phyloP scores from a whole-genome alignment of 2,797 vertebrate genomes.

The Gadopsis bispinosus region DNA sequence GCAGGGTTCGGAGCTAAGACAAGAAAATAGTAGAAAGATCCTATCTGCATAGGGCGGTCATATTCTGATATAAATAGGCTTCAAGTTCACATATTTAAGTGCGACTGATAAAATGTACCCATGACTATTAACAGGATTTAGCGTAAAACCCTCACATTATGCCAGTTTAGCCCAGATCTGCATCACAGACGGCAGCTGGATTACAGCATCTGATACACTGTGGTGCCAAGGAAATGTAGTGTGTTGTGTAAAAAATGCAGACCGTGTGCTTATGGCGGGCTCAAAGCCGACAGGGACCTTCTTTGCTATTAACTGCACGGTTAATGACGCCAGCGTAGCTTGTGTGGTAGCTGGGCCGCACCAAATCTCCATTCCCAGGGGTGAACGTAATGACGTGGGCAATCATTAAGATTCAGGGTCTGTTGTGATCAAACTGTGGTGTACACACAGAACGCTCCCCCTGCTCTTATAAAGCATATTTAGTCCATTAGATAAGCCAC shows the following conservation, averaged over 20 bases:
- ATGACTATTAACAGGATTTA: slow-evolving; percentile 30
- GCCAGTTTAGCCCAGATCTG: slow-evolving; percentile 37
- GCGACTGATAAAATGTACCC: slow-evolving; percentile 30
- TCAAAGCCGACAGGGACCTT: slow-evolving; percentile 46
- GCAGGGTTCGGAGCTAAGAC: slow-evolving; percentile 40
- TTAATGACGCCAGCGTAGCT: slow-evolving; percentile 59
- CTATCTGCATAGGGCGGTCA: slow-evolving; percentile 33
- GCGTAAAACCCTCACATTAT: slow-evolving; percentile 37
- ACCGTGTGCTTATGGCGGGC: slow-evolving; percentile 39
- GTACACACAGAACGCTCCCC: slow-evolving; percentile 45
- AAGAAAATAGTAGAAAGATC: slow-evolving; percentile 44
- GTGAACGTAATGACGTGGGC: slow-evolving; percentile 52
- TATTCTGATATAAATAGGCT: slow-evolving; percentile 36
- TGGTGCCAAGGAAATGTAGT: slow-evolving; percentile 62
- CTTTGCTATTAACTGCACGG: slow-evolving; percentile 46
- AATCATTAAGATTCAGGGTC: slow-evolving; percentile 52
- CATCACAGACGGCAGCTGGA: slow-evolving; percentile 46
- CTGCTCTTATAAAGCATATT: slow-evolving; percentile 67
- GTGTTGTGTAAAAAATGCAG: slow-evolving; percentile 56
- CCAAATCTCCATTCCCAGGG: slow-evolving; percentile 63
- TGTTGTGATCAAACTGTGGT: slow-evolving; percentile 66
- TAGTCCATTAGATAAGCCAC: slow-evolving; percentile 73
- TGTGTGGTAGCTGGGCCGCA: slow-evolving; percentile 49
- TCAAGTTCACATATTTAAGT: slow-evolving; percentile 32
- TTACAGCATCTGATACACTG: slow-evolving; percentile 54